Base-by-base conservation (phyloP, 1,140 invertebrate species). In the Nebria ingens region DNA sequence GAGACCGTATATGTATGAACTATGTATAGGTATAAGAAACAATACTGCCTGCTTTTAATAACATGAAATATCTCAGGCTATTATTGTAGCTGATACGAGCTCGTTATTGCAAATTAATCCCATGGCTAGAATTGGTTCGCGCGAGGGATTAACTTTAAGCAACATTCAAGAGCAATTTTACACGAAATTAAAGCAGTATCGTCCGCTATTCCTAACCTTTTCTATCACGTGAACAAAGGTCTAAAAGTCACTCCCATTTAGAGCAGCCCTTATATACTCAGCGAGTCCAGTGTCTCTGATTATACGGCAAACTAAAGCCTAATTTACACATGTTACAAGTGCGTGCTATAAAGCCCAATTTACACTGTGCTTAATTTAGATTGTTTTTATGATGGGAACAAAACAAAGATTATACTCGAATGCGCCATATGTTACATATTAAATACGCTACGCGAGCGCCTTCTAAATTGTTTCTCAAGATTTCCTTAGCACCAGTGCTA, bases 141-240 rank as follows among this genome's bases (percentile, higher is more conserved):
- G 17, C 6, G 40, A 17, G 40, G 40, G 40, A 45, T 45, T 45
- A 45, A 45, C 40, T 45, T 45, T 45, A 45, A 45, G 40, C 40
- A 45, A 45, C 40, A 17, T 45, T 45, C 40, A 45, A 45, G 40
- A 45, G 40, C 40, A 45, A 45, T 45, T 45, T 45, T 45, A 45
- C 40, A 45, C 15, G 40, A 45, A 45, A 45, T 45, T 45, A 45
- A 45, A 45, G 40, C 40, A 45, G 15, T 4, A 4, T 6, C 4
- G 4, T 6, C 25, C 40, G 6, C 9, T 45, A 11, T 9, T 3
- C 15, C 9, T 11, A 3, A 34, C 6, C 25, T 34, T 6, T 6
- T 11, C 40, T 6, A 6, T 45, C 17, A 45, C 9, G 17, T 9
- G 40, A 9, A 17, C 40, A 45, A 45, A 12, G 40, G 40, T 45